phyloP scores from a whole-genome alignment of 2,888 invertebrate genomes.

The Acleris sparsana region DNA sequence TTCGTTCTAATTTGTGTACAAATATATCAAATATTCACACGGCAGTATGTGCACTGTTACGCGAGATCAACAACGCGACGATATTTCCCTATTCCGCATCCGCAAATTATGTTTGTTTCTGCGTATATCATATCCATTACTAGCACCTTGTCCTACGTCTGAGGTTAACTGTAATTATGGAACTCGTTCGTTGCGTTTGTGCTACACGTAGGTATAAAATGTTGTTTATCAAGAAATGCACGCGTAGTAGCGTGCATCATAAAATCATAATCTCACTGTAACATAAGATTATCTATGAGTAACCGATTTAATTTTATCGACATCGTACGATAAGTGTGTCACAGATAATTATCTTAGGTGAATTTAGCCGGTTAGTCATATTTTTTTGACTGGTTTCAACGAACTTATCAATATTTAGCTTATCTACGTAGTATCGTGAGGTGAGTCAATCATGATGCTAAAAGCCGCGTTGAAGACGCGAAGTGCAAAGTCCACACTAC shows the following conservation, averaged over 20 bases:
- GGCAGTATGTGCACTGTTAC: conserved; percentile 41
- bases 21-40: conserved; percentile 33
- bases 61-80: conserved; percentile 41
- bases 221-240: conserved; percentile 16
- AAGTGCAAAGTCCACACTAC: conserved; percentile 21
- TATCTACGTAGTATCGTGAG: neutral
- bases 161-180: conserved; percentile 18
- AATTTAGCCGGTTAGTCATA: neutral
- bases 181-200: conserved; percentile 20
- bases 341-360: too few relatives aligned
- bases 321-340: neutral
- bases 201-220: conserved; percentile 2
- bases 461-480: neutral
- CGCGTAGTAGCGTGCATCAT: neutral
- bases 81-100: conserved; percentile 49
- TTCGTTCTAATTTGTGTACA: conserved; percentile 42
- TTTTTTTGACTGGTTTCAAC: neutral
- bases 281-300: conserved; percentile 10
- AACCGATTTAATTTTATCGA: conserved; percentile 11
- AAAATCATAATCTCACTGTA: neutral
- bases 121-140: conserved; percentile 17
- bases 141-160: conserved; percentile 7
- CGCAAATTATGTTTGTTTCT: conserved; percentile 41
- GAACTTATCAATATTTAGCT: neutral
- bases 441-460: neutral